phyloP scores from a whole-genome alignment of 2,113 vertebrate genomes.

The Eidolon helvum region DNA sequence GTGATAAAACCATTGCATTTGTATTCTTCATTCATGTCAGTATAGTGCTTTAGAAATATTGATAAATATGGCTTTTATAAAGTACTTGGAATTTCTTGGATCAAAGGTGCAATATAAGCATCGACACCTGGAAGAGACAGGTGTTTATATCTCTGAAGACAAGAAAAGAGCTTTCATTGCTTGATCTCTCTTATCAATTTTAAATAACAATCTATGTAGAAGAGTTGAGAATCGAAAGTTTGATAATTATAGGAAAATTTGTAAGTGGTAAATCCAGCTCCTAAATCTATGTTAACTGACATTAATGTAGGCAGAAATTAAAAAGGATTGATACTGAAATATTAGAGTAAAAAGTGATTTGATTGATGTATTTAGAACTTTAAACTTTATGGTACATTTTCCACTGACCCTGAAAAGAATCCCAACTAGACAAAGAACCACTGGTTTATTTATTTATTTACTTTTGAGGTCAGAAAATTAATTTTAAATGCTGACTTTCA shows the following conservation, averaged over 20 bases:
- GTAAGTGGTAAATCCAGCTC: neutral
- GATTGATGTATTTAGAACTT: neutral
- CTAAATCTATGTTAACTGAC: neutral
- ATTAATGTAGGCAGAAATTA: neutral
- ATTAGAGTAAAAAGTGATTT: neutral
- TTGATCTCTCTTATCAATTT: neutral
- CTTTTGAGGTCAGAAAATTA: neutral
- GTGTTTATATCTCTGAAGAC: neutral
- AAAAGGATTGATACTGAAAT: neutral
- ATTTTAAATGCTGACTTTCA: conserved; percentile 24
- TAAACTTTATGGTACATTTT: neutral
- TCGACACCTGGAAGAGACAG: neutral
- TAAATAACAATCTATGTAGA: neutral
- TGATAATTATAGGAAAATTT: neutral
- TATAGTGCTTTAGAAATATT: neutral
- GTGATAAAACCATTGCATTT: neutral
- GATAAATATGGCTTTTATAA: neutral
- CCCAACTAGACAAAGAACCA: neutral
- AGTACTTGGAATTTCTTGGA: neutral
- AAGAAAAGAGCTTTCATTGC: neutral
- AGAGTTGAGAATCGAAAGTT: neutral
- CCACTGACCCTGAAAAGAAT: neutral
- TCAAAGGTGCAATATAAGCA: neutral
- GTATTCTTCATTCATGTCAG: neutral
- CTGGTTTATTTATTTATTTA: neutral